phyloP scores from a whole-genome alignment of 2,888 invertebrate genomes.

The Vanessa cardui region DNA sequence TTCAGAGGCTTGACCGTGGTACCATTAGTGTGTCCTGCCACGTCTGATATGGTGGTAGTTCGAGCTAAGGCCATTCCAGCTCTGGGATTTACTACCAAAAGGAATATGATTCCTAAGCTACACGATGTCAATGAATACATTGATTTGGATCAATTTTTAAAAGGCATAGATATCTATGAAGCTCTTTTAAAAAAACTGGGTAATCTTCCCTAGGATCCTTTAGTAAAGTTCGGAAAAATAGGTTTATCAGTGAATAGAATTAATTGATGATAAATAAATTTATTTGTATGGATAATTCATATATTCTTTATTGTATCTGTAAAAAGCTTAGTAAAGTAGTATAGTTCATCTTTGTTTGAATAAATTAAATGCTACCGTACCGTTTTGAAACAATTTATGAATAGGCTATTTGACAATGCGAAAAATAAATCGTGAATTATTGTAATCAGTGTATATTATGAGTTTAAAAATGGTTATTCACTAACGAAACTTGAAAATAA shows the following conservation, averaged over 20 bases:
- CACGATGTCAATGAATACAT: slow-evolving; percentile 61
- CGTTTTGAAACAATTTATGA: no score
- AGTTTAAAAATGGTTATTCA: no score
- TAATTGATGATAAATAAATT: no score
- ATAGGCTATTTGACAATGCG: no score
- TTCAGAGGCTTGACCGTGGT: slow-evolving; percentile 55
- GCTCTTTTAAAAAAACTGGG: slow-evolving; percentile 46
- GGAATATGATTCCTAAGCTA: slow-evolving; percentile 46
- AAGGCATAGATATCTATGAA: slow-evolving; percentile 59
- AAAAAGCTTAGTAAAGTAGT: no score
- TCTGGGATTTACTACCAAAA: slow-evolving; percentile 59
- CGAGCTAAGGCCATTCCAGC: slow-evolving; percentile 60
- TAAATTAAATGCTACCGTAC: no score
- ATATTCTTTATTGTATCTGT: no score
- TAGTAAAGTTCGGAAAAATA: not conserved
- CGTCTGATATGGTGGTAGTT: slow-evolving; percentile 58
- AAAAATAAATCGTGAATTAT: no score
- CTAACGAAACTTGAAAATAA: no score
- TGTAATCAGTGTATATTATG: no score
- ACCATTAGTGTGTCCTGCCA: slow-evolving; percentile 57
- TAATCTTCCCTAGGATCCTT: slow-evolving; percentile 37
- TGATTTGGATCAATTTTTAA: slow-evolving; percentile 54
- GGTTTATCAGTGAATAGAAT: not conserved
- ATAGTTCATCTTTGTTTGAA: no score
- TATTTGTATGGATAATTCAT: no score